Evolutionary conservation across 1,140 invertebrate genomes (phyloP).

Genomic region (Drosophila nannoptera): DNA sequence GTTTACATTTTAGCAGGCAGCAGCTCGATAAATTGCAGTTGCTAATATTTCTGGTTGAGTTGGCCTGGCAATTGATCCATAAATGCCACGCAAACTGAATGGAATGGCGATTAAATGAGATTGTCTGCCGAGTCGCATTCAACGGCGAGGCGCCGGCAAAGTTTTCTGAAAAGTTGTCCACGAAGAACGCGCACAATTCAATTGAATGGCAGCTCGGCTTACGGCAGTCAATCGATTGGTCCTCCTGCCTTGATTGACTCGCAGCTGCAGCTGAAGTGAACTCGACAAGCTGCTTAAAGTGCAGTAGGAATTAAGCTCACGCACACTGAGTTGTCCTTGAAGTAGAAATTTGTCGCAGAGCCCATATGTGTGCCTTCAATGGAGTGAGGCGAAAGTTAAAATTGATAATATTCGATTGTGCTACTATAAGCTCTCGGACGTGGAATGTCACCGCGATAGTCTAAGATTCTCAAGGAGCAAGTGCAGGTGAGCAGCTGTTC

Average conservation of each 20-base stretch:
- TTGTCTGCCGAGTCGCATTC: conserved; percentile 9
- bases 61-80: conserved; percentile 36
- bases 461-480: background rate
- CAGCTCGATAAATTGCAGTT: conserved; percentile 20
- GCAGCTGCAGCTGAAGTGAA: background rate
- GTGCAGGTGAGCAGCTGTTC: background rate
- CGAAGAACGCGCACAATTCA: conserved; percentile 25
- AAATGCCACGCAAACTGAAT: conserved; percentile 26
- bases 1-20: conserved; percentile 28
- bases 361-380: too few species aligned
- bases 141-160: conserved; percentile 28
- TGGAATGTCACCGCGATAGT: background rate
- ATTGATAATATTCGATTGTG: background rate
- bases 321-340: too few species aligned
- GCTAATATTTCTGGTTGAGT: conserved; percentile 24
- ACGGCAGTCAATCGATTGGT: conserved; percentile 1
- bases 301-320: too few species aligned
- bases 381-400: background rate
- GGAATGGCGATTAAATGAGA: conserved; percentile 26
- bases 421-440: background rate
- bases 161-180: conserved; percentile 15
- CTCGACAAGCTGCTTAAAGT: background rate
- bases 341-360: too few species aligned
- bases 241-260: conserved; percentile 29
- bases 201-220: conserved; percentile 19